Evolutionary conservation across 2,113 vertebrate genomes (phyloP).

Genomic region (Haemorhous mexicanus): DNA sequence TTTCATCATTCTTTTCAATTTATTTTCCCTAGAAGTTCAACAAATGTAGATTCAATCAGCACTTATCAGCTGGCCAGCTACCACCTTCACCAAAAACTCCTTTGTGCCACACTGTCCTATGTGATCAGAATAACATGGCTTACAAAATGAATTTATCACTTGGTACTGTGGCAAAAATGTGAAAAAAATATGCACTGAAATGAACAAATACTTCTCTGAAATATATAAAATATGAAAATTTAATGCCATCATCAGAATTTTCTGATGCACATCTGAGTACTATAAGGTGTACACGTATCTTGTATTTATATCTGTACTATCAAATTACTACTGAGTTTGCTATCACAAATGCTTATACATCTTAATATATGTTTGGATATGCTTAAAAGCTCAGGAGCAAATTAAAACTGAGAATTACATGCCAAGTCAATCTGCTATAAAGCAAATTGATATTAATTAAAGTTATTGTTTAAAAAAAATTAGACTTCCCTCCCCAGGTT

Average conservation of each 20-base stretch:
- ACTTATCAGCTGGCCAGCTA: not conserved
- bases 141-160: not conserved
- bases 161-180: not conserved
- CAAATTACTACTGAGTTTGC: not conserved
- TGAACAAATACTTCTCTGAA: not conserved
- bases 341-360: not conserved
- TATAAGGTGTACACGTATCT: fast-evolving
- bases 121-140: not conserved
- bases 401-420: not conserved
- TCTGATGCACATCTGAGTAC: not conserved
- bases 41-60: not conserved
- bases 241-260: not conserved
- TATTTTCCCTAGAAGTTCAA: not conserved
- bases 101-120: not conserved
- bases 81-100: not conserved
- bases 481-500: not conserved
- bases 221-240: not conserved
- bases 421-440: not conserved
- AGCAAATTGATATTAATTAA: not conserved
- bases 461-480: not conserved
- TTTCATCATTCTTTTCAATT: not conserved
- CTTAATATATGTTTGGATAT: not conserved
- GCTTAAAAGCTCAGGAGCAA: not conserved
- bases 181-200: not conserved
- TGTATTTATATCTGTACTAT: not conserved